These are phyloP conservation scores for Sebastes oblongus DNA, from an alignment of 2,797 vertebrate genomes.

Conservation along the genomic window DNA sequence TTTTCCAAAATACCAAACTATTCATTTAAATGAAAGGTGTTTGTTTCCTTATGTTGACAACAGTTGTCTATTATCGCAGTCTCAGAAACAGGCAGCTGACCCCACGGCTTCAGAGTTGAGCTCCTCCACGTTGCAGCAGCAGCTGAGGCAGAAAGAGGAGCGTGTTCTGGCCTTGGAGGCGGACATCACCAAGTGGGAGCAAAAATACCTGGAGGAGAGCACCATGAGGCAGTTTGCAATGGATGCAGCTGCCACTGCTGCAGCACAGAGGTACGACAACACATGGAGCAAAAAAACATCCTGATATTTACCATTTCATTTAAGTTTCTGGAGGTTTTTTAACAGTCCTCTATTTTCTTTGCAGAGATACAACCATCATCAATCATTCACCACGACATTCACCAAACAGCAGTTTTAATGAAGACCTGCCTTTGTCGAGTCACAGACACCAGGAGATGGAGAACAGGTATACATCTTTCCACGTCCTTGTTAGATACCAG, in stretches of 20 bases:
- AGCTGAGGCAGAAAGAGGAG: slow-evolving; percentile 93
- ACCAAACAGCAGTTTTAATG: slow-evolving; percentile 94
- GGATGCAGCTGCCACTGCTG: slow-evolving; percentile 95
- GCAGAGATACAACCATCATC: slow-evolving; percentile 94
- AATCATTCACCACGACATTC: slow-evolving; percentile 94
- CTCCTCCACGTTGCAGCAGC: slow-evolving; percentile 83
- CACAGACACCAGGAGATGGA: slow-evolving; percentile 96
- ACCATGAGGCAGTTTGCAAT: slow-evolving; percentile 98
- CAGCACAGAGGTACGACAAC: slow-evolving; percentile 85
- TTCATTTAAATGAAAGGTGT: background rate
- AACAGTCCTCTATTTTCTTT: slow-evolving; percentile 1
- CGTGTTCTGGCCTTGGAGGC: slow-evolving; percentile 93
- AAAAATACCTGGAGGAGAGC: slow-evolving; percentile 97
- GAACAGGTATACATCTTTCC: slow-evolving; percentile 83
- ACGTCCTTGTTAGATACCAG: accelerated
- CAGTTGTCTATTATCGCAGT: slow-evolving; percentile 6
- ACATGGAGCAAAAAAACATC: background rate
- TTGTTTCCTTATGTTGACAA: background rate
- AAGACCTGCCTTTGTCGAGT: slow-evolving; percentile 86
- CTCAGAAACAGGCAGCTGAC: slow-evolving; percentile 34
- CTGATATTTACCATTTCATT: background rate
- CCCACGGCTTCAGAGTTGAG: slow-evolving; percentile 72
- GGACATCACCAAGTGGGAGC: slow-evolving; percentile 98
- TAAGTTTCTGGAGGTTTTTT: background rate
- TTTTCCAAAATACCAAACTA: background rate